A percentile compares a stretch with the other conserved stretches of the same genome.
Evolutionary conservation across 2,888 invertebrate species (phyloP).

Genomic region (Epicampocera succincta): DNA sequence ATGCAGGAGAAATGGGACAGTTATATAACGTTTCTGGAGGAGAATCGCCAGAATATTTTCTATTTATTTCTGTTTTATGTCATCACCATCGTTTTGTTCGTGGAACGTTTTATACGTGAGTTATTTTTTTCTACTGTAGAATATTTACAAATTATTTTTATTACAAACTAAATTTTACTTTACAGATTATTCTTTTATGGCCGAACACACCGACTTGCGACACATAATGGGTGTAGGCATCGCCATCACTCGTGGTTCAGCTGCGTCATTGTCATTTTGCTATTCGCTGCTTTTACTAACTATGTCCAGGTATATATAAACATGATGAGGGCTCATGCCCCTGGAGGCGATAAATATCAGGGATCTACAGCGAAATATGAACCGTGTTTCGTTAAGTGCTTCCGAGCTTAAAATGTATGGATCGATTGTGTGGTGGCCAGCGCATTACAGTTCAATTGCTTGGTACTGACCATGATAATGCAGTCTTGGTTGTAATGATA

Average conservation of each 20-base stretch:
- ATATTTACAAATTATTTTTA: background rate
- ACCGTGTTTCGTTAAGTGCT: too few relatives aligned
- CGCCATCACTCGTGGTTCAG: constrained; percentile 96
- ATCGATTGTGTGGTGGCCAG: too few relatives aligned
- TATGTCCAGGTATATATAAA: constrained; percentile 86
- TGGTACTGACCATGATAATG: too few relatives aligned
- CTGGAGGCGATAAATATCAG: too few relatives aligned
- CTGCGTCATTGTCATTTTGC: constrained; percentile 96
- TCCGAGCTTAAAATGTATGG: too few relatives aligned
- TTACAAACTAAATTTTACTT: background rate
- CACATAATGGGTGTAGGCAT: constrained; percentile 99
- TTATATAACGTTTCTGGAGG: constrained; percentile 94
- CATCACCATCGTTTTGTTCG: constrained; percentile 95
- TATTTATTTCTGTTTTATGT: constrained; percentile 97
- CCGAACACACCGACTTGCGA: constrained; percentile 95
- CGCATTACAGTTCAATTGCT: too few relatives aligned
- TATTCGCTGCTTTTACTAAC: constrained; percentile 94
- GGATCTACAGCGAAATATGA: too few relatives aligned
- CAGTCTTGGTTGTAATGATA: too few relatives aligned
- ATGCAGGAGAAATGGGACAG: constrained; percentile 91
- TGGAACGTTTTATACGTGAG: constrained; percentile 96
- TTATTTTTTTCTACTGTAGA: too few relatives aligned
- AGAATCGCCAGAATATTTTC: constrained; percentile 97
- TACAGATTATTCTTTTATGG: constrained; percentile 96
- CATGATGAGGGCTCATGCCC: background rate